A percentile compares a stretch with the other conserved stretches of the same genome.
Evolutionary conservation across 2,888 invertebrate species (phyloP).

Genomic region (Lithophane ornitopus): DNA sequence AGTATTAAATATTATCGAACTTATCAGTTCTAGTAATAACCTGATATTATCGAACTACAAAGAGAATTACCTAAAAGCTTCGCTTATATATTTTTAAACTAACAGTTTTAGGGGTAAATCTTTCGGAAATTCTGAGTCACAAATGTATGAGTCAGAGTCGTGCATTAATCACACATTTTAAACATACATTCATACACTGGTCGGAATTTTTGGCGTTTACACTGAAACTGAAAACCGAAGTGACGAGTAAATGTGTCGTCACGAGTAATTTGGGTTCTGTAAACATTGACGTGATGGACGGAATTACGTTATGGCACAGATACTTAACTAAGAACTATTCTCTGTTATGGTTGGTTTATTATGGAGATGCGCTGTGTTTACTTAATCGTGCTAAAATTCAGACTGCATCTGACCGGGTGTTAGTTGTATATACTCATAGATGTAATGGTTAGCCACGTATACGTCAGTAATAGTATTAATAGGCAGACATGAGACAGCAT

Average conservation of each 20-base stretch:
- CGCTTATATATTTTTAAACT: conserved; percentile 16
- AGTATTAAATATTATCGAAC: conserved; percentile 10
- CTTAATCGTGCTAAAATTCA: conserved; percentile 35
- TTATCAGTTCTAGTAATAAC: conserved; percentile 10
- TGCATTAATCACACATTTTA: conserved; percentile 56
- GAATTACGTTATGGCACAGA: conserved; percentile 30
- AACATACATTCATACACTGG: conserved; percentile 28
- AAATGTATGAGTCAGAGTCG: conserved; percentile 36
- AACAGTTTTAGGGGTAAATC: conserved; percentile 11
- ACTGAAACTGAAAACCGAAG: conserved; percentile 64
- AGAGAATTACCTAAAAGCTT: background rate
- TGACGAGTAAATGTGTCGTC: conserved; percentile 73
- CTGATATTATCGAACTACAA: background rate
- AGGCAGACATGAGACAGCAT: conserved; percentile 27
- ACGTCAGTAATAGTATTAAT: conserved; percentile 32
- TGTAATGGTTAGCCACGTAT: background rate
- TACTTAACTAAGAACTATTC: conserved; percentile 38
- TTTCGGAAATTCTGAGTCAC: conserved; percentile 41
- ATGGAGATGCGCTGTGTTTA: conserved; percentile 37
- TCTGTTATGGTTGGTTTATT: conserved; percentile 54
- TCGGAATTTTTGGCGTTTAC: conserved; percentile 32
- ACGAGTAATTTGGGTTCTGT: conserved; percentile 73
- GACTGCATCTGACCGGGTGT: conserved; percentile 30
- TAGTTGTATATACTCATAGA: background rate
- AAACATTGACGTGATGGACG: conserved; percentile 68